Evolutionary conservation across 1,140 invertebrate species (phyloP), one percentile per base, ranked within the genome.

Genomic region (Triops longicaudatus): DNA sequence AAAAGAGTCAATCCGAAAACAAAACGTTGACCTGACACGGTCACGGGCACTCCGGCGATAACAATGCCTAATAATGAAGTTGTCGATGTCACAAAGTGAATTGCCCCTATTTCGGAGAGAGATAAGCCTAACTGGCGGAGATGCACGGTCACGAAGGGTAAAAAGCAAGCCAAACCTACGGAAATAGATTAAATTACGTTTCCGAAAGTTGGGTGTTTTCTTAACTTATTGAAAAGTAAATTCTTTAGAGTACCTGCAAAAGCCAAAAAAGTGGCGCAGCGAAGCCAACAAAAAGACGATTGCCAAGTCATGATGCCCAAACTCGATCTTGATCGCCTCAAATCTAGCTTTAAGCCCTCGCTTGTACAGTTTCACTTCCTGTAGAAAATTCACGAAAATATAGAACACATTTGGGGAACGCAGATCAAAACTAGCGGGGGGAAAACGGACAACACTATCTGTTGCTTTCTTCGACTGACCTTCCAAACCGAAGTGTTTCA

Each of bases 251-350:
- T 63, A 63, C 50, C 50, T 63, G 50, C 50, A 2, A 63, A 63
- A 63, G 50, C 50, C 50, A 63, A 63, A 63, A 63, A 63, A 63
- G 50, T 63, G 50, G 50, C 22, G 17, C 50, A 63, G 50, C 50
- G 50, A 63, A 63, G 50, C 50, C 50, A 63, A 63, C n/a, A 63
- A 63, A 63, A 63, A 22, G 50, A 63, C 14, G 50, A 63, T 22
- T 63, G 50, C 11, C 50, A 63, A 17, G 10, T 14, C 50, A 63
- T 63, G 50, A 63, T 63, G 50, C 50, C 50, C 14, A 63, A 63
- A 63, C 50, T 63, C 22, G 50, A 22, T 63, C 22, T 63, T 22
- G 50, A 63, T 63, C 50, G 50, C 50, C 50, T 7, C 50, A 63
- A 63, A 63, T 63, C 50, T n/a, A 63, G 50, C 50, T 63, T 63